A percentile compares a stretch with the other conserved stretches of the same genome.
These are phyloP conservation scores for Oscheius sp. DNA, from an alignment of 1,140 invertebrate genomes.

Conservation along the genomic window DNA sequence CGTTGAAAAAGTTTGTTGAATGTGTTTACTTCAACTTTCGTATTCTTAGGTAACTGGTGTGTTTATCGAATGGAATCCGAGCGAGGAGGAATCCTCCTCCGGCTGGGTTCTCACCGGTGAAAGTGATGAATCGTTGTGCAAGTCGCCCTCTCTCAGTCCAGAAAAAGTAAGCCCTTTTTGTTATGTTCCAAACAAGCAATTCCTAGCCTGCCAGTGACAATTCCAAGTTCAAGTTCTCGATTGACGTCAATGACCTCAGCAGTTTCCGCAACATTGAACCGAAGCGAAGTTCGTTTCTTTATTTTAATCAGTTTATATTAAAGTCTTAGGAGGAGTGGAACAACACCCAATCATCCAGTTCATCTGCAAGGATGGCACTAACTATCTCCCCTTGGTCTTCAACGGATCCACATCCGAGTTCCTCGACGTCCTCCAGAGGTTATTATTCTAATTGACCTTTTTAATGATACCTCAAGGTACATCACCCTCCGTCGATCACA, in stretches of 20 bases:
- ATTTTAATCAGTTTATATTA: background rate
- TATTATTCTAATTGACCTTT: background rate
- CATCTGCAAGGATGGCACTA: conserved; percentile 42
- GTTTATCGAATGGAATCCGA: conserved; percentile 44
- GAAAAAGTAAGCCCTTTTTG: background rate
- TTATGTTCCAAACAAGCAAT: background rate
- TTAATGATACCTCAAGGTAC: conserved; percentile 28
- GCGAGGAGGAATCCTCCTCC: conserved; percentile 21
- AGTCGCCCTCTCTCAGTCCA: background rate
- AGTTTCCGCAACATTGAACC: conserved; percentile 38
- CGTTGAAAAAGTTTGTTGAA: conserved; percentile 16
- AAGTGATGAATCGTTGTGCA: conserved; percentile 8
- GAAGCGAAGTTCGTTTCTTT: conserved; percentile 26
- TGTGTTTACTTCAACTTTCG: background rate
- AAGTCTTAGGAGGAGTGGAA: no score
- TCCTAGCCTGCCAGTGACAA: background rate
- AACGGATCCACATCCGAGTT: conserved; percentile 9
- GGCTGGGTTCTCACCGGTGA: conserved; percentile 35
- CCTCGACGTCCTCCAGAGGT: conserved; percentile 31
- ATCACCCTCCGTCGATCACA: conserved; percentile 40
- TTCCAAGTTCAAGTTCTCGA: conserved; percentile 33
- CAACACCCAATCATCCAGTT: conserved; percentile 10
- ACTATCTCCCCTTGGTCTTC: conserved; percentile 33
- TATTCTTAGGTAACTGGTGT: conserved; percentile 29
- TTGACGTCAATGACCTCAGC: conserved; percentile 43